Conservation (phyloP, 2,797 vertebrate genomes). For the Bradypodion pumilum region DNA sequence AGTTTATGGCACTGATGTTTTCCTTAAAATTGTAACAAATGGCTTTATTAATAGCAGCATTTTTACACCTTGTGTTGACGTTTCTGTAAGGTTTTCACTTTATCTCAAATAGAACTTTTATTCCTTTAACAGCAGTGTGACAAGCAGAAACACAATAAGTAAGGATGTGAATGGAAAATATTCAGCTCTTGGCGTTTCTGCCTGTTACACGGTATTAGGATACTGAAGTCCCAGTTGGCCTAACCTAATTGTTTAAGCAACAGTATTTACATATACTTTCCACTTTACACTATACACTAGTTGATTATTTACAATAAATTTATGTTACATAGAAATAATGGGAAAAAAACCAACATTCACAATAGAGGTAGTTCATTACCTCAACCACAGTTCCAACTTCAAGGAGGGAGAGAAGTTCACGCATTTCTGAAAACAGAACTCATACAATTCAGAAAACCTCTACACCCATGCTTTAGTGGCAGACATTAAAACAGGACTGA, state of each 20-base stretch:
- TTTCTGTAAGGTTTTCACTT: constrained; percentile 7
- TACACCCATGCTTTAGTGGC: constrained; percentile 25
- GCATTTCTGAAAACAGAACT: constrained; percentile 43
- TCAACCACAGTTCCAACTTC: constrained; percentile 50
- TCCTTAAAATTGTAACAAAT: constrained; percentile 74
- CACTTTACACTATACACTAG: constrained; percentile 76
- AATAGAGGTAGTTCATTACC: constrained; percentile 52
- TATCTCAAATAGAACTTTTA: neutral
- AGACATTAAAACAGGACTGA: constrained; percentile 43
- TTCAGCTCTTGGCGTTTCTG: constrained; percentile 12
- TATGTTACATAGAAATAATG: constrained; percentile 54
- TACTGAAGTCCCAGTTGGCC: constrained; percentile 63
- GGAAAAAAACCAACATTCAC: constrained; percentile 53
- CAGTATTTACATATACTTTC: constrained; percentile 74
- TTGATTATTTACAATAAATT: constrained; percentile 77
- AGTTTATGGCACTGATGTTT: constrained; percentile 70
- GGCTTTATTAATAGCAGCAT: constrained; percentile 80
- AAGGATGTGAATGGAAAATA: constrained; percentile 8
- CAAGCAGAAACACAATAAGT: neutral
- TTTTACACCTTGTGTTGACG: constrained; percentile 66
- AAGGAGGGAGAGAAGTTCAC: constrained; percentile 41
- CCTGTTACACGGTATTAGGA: constrained; percentile 61
- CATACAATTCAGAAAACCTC: constrained; percentile 35
- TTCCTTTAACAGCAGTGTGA: constrained; percentile 11
- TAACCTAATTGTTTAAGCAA: constrained; percentile 73